Base-by-base conservation (phyloP, 2,888 invertebrate species). In the Sinhomidia bicolor region DNA sequence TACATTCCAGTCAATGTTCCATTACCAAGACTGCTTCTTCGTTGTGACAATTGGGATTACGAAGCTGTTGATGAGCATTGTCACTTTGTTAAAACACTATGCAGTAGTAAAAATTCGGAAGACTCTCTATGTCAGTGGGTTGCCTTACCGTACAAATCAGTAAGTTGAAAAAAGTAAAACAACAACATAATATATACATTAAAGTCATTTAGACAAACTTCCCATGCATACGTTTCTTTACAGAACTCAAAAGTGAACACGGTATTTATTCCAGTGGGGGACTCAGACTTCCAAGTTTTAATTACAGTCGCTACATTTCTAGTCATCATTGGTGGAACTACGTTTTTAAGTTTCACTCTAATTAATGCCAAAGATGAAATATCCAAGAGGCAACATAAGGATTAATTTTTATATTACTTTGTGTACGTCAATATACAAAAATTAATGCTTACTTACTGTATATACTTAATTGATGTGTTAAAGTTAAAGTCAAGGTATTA, bases 71-170 rank as follows among this genome's bases (percentile, higher is more conserved):
- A 92, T 60, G 92, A 92, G 47, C 90, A 92, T 10, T 93, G 92
- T 65, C 89, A 89, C 54, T 86, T 90, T 89, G 91, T 94, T 1
- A 92, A 93, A 79, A 94, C 94, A 2, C 94, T 94, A 1, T 94
- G 94, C 90, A 92, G 51, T 41, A 85, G 90, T 29, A 74, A 93
- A 90, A 89, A 92, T 26, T 91, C 90, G 7, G 92, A 92, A 10
- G 68, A 91, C 7, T 90, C 92, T 1, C 88, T 90, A 9, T 94
- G 94, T 89, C 91, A 92, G 14, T 94, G 94, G 94, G 93, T 93
- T 79, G 94, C 94, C 89, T 92, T 94, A 10, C 93, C 93, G 44
- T 94, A 94, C 92, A 93, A 94, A 92, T 93, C 94, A 60, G 94
- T 94, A 93, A 93, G 93, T 32, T 17, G 51, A 54, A 41, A 26